These are phyloP conservation scores for Apoda limacodes DNA, from an alignment of 2,888 invertebrate genomes.

Conservation along the genomic window DNA sequence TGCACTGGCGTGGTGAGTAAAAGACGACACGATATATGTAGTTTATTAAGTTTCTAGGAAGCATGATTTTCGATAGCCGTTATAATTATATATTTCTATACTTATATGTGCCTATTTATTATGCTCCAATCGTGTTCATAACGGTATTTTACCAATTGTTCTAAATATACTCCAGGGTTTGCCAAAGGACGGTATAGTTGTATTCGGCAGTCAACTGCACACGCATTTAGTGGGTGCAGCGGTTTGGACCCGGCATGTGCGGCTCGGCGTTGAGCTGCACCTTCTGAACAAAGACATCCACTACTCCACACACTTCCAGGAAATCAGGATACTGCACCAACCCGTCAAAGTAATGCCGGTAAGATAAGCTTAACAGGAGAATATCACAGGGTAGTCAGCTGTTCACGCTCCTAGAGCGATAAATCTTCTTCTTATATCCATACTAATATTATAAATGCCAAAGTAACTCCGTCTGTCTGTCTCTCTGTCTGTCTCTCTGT, in stretches of 20 bases:
- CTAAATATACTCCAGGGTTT: conserved; percentile 80
- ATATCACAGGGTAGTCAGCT: too few species aligned
- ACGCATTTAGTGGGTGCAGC: conserved; percentile 92
- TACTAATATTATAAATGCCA: too few species aligned
- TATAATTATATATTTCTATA: background rate
- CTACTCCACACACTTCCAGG: conserved; percentile 98
- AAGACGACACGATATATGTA: too few species aligned
- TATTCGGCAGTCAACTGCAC: conserved; percentile 97
- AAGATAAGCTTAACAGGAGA: too few species aligned
- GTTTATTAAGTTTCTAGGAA: conserved; percentile 1
- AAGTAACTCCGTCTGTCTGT: too few species aligned
- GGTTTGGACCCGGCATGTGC: conserved; percentile 87
- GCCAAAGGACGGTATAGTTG: conserved; percentile 84
- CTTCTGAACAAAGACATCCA: conserved; percentile 92
- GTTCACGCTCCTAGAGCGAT: too few species aligned
- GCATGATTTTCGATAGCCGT: background rate
- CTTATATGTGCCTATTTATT: background rate
- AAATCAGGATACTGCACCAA: conserved; percentile 86
- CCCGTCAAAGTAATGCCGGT: conserved; percentile 88
- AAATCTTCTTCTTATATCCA: background rate
- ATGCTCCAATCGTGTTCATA: too few species aligned
- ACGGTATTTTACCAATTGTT: too few species aligned
- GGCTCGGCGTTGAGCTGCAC: conserved; percentile 84
- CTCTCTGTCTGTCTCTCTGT: too few species aligned
- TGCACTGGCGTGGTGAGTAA: conserved; percentile 93